Percentiles rank a stretch among this genome's conserved stretches.
Evolutionary conservation across 2,113 vertebrate genomes (phyloP).

Genomic region (Microtus richardsoni): DNA sequence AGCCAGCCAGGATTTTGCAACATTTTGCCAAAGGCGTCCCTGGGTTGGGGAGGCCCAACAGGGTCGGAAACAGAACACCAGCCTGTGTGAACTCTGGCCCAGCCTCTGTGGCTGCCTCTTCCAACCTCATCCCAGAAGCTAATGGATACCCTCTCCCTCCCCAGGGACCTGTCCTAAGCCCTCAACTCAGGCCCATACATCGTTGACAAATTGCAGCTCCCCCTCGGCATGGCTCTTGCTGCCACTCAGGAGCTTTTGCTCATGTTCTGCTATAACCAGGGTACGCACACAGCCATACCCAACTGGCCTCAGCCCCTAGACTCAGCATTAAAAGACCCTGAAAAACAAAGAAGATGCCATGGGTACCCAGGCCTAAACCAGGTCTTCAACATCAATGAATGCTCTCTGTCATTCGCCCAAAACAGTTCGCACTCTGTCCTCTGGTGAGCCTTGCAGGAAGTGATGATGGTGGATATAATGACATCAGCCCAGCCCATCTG

Average conservation of each 20-base stretch:
- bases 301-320: neutral
- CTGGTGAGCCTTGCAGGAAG: neutral
- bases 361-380: rapidly evolving
- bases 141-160: neutral
- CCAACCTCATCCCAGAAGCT: neutral
- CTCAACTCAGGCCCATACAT: neutral
- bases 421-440: neutral
- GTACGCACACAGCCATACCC: neutral
- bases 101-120: neutral
- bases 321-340: neutral
- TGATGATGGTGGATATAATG: rapidly evolving
- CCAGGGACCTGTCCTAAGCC: neutral
- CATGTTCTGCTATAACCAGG: neutral
- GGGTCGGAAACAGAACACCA: rapidly evolving
- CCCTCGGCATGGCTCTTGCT: neutral
- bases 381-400: rapidly evolving
- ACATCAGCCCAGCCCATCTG: neutral
- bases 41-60: neutral
- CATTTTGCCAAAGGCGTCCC: neutral
- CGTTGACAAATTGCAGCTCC: neutral
- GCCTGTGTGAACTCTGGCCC: neutral
- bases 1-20: constrained; percentile 31
- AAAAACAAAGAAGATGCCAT: rapidly evolving
- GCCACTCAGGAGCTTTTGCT: rapidly evolving
- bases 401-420: neutral